Evolutionary conservation across 2,113 vertebrate genomes (phyloP).

Genomic region (Heteronetta atricapilla): DNA sequence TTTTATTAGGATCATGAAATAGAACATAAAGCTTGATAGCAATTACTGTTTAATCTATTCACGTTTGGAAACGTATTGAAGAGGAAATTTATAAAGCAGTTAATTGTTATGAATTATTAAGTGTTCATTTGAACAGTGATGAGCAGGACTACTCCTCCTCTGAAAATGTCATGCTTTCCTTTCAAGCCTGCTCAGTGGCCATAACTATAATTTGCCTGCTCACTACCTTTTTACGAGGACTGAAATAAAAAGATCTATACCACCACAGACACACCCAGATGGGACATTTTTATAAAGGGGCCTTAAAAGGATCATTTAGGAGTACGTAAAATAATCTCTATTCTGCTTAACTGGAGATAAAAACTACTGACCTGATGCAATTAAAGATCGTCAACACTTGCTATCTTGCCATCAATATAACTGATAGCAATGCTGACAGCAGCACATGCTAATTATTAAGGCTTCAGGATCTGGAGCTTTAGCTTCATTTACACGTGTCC

Average conservation of each 20-base stretch:
- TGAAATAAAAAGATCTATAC: neutral
- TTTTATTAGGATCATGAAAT: slow-evolving; percentile 78
- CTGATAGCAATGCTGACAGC: neutral
- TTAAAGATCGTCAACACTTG: neutral
- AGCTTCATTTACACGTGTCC: neutral
- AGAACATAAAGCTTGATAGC: slow-evolving; percentile 79
- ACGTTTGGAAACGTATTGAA: slow-evolving; percentile 73
- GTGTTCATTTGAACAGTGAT: slow-evolving; percentile 63
- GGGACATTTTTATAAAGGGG: neutral
- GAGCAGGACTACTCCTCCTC: slow-evolving; percentile 40
- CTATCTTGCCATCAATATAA: neutral
- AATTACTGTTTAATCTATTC: slow-evolving; percentile 79
- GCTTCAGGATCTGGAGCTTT: neutral
- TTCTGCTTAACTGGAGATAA: neutral
- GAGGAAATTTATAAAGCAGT: slow-evolving; percentile 71
- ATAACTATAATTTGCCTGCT: slow-evolving; percentile 54
- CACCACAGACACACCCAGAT: slow-evolving; percentile 10
- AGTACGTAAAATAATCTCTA: slow-evolving; percentile 21
- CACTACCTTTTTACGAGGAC: slow-evolving; percentile 28
- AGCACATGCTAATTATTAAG: neutral
- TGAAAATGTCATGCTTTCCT: neutral
- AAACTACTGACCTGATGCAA: slow-evolving; percentile 11
- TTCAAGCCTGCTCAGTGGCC: slow-evolving; percentile 15
- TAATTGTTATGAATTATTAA: slow-evolving; percentile 82
- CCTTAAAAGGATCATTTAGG: slow-evolving; percentile 33